Evolutionary conservation across 2,113 vertebrate genomes (phyloP).

Genomic region (Hyla sarda): DNA sequence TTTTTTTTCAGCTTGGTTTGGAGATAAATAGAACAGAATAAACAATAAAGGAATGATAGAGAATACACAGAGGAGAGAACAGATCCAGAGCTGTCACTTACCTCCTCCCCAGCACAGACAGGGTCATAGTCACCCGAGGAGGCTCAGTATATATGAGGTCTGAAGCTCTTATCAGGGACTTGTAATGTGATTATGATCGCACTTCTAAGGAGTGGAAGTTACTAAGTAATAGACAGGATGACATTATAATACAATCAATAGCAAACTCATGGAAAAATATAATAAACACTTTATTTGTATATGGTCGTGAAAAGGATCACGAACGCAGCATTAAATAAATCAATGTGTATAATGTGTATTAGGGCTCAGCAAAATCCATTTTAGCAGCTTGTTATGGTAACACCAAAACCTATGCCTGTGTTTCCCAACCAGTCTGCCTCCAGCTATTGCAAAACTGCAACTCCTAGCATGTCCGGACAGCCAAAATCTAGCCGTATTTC

Average conservation of each 20-base stretch:
- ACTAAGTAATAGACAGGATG: conserved; percentile 23
- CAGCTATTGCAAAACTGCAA: no score
- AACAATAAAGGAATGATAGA: neutral
- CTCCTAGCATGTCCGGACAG: no score
- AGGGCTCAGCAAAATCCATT: neutral
- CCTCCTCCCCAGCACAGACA: neutral
- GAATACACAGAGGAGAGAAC: neutral
- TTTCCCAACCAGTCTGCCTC: no score
- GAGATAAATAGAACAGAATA: neutral
- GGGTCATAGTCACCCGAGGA: neutral
- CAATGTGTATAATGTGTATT: neutral
- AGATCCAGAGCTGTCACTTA: neutral
- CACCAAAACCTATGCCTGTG: no score
- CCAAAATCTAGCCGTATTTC: no score
- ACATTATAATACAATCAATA: conserved; percentile 4
- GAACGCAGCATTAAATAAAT: neutral
- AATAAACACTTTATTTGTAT: neutral
- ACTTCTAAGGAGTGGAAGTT: neutral
- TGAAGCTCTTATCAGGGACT: conserved; percentile 3
- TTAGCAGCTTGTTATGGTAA: no score
- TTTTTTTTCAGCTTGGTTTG: no score
- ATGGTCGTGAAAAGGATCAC: neutral
- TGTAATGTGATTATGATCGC: neutral
- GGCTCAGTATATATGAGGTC: conserved; percentile 11
- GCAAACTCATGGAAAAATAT: neutral